Base-by-base conservation (phyloP, 2,888 invertebrate genomes). In the Vanessa cardui region DNA sequence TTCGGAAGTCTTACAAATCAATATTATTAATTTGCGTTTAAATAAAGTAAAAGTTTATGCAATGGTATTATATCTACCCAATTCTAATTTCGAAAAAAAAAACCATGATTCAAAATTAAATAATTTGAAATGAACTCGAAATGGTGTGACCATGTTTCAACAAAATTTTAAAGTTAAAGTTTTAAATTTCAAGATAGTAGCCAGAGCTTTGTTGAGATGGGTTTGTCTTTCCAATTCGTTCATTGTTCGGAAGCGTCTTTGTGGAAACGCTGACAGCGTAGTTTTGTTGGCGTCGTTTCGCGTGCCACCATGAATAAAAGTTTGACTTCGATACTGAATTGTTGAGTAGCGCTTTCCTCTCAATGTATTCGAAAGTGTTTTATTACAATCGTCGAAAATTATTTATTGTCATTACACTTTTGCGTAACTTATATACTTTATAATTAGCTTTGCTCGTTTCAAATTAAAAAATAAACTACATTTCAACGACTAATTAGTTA, bases 181-280 rank as follows among this genome's bases (percentile, higher is more conserved):
- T 49, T 62, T 33, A 62, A 50, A 64, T 68, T 68, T 64, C 58
- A 67, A 64, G 64, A 72, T 58, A 16, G 63, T 58, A 52, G 70
- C 64, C 64, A 70, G 70, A 72, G 63, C 65, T 60, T 39, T 54
- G 69, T 61, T 18, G 58, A 62, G 66, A 70, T 69, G 58, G 67
- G 70, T 73, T 69, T 68, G 70, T 73, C 70, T 73, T 68, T 70
- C 60, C 70, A 70, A 72, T 73, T 70, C 70, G 70, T 72, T 74
- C 68, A 68, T 72, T 73, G 73, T 70, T 71, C 69, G 70, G 66
- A 50, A 70, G 70, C 70, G 67, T 68, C 69, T 73, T 66, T 72
- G 72, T 70, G 62, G 61, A 63, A 63, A 64, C 64, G 61, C 62
- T 66, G 69, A 65, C 69, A 54, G 60, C 50, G 64, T 60, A 61